Percentiles rank a stretch among this genome's conserved stretches.
These are phyloP conservation scores for Alexandromys fortis DNA, from an alignment of 2,113 vertebrate genomes.

Conservation along the genomic window DNA sequence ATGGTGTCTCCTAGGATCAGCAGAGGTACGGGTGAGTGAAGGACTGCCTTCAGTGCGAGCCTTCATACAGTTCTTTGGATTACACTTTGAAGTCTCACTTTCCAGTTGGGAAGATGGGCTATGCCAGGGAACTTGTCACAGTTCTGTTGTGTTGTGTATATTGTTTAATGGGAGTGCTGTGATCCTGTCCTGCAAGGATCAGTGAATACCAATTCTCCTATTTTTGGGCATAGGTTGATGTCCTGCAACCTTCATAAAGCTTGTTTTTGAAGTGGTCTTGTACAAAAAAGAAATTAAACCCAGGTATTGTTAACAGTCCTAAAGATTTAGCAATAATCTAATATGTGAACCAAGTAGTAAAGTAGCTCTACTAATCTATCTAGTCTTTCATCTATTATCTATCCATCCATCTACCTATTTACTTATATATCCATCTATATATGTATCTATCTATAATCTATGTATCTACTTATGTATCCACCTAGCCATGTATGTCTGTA, in stretches of 20 bases:
- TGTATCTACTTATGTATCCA: not conserved
- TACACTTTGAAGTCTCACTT: not conserved
- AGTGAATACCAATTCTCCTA: not conserved
- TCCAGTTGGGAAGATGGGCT: not conserved
- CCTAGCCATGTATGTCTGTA: not conserved
- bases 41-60: not conserved
- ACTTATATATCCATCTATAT: not conserved
- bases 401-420: not conserved
- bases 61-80: not conserved
- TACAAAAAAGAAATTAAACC: conserved; percentile 5
- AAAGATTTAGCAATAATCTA: not conserved
- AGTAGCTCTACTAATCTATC: not conserved
- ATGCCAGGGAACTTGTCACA: not conserved
- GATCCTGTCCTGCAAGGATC: not conserved
- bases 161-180: not conserved
- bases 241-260: not conserved
- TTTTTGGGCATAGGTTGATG: not conserved
- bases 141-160: not conserved
- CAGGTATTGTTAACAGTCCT: not conserved
- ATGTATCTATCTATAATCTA: not conserved
- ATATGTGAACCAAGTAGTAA: not conserved
- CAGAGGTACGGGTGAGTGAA: not conserved
- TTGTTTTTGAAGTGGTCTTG: not conserved
- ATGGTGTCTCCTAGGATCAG: not conserved
- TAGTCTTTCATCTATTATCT: not conserved